Base-by-base conservation (phyloP, 2,113 vertebrate species). In the Coreoperca whiteheadi region DNA sequence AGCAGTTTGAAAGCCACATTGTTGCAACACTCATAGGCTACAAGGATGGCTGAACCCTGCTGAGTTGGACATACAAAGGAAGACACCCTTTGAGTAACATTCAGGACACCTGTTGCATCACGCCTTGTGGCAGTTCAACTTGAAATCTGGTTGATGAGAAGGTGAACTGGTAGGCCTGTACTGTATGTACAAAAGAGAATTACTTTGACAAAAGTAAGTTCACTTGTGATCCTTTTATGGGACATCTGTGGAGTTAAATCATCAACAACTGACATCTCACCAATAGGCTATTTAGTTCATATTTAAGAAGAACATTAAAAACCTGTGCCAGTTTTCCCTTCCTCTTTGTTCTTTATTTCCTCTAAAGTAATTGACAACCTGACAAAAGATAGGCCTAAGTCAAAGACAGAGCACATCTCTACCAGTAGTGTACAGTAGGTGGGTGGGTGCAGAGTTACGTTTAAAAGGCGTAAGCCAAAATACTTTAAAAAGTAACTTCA, bases 1-100 rank as follows among this genome's bases (percentile, higher is more conserved):
- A 84, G 65, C 74, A 57, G n/a, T 68, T 75, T 61, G 43, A 15
- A 74, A 28, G 65, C 39, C 46, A 65, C 50, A 60, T 23, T 84
- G 66, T 61, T 0, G 0, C 15, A 51, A 18, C n/a, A 48, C 41
- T 64, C 30, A 53, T 4, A 37, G n/a, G 23, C 25, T 70, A n/a
- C 53, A 69, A 32, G 66, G 28, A 57, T 63, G 25, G 21, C n/a
- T 71, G 3, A 53, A 75, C 50, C 34, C 59, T 60, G 65, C 46
- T 83, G 25, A 61, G 21, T 37, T 60, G 14, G 23, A 48, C 39
- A 56, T 7, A 48, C 6, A 56, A 48, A 77, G 9, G 16, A 69
- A 32, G 48, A 68, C 32, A 18, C 3, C 18, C 51, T 16, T 56
- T 32, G 4, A 32, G 25, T 12, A 54, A 53, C 32, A 67, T 60